These are phyloP conservation scores for Plebejus melissa DNA, from an alignment of 2,888 invertebrate genomes.

Conservation along the genomic window DNA sequence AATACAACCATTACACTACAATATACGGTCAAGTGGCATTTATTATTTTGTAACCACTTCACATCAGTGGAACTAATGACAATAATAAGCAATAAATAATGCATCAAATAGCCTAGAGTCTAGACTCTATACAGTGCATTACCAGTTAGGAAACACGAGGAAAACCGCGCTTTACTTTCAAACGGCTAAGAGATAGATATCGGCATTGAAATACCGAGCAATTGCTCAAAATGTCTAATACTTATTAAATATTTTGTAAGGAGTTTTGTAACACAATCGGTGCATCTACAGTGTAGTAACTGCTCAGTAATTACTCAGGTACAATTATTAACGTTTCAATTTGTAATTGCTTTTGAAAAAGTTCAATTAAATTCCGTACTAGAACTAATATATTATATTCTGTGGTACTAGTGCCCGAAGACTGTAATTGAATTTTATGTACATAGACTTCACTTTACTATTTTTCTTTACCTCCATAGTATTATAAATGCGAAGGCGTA, in stretches of 20 bases:
- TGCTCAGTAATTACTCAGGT: background rate
- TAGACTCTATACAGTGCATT: background rate
- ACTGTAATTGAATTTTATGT: background rate
- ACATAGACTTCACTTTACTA: background rate
- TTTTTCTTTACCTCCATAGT: background rate
- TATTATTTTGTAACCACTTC: background rate
- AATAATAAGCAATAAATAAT: background rate
- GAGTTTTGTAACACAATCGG: conserved; percentile 13
- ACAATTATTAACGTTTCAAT: conserved; percentile 12
- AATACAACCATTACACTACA: background rate
- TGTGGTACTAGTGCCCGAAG: background rate
- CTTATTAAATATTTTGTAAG: conserved; percentile 27
- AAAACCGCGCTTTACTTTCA: conserved; percentile 18
- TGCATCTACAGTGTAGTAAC: background rate
- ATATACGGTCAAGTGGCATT: background rate
- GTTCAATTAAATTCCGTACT: background rate
- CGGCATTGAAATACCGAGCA: conserved; percentile 11
- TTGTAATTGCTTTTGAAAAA: conserved; percentile 13
- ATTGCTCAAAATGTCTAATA: conserved; percentile 24
- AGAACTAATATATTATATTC: background rate
- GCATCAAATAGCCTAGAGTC: background rate
- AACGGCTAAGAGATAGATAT: conserved; percentile 11
- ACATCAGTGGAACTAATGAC: background rate
- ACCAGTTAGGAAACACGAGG: background rate
- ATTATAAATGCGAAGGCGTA: background rate